Percentiles rank a stretch among this genome's conserved stretches.
Conservation (phyloP, 1,140 invertebrate species). For the Palaemon carinicauda region DNA sequence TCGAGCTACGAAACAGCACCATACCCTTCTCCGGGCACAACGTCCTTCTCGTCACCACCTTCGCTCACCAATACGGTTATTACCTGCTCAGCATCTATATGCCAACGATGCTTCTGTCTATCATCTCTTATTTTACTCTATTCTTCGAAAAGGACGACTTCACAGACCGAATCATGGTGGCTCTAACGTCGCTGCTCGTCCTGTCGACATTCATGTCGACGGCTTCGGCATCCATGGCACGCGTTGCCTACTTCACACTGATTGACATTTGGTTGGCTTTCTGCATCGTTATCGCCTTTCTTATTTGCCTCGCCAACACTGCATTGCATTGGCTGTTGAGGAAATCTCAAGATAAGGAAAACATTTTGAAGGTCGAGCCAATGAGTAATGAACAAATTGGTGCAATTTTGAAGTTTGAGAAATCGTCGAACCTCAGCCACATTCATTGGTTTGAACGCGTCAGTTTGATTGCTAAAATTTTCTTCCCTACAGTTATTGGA, state of each 20-base stretch:
- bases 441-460: too few relatives aligned
- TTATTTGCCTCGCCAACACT: background rate
- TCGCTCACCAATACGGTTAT: conserved; percentile 13
- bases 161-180: conserved; percentile 29
- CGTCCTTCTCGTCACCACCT: background rate
- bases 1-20: background rate
- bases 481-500: too few relatives aligned
- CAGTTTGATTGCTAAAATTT: too few relatives aligned
- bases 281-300: conserved; percentile 22
- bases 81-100: conserved; percentile 27
- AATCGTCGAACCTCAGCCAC: too few relatives aligned
- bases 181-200: conserved; percentile 11
- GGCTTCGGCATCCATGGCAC: conserved; percentile 5
- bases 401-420: too few relatives aligned
- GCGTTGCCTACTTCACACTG: conserved; percentile 30
- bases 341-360: too few relatives aligned
- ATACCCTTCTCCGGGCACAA: background rate
- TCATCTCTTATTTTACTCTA: conserved; percentile 5
- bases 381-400: too few relatives aligned
- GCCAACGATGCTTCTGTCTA: conserved; percentile 6
- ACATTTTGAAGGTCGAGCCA: too few relatives aligned
- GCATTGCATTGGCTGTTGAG: background rate
- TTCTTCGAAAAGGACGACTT: conserved; percentile 32
- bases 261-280: conserved; percentile 33
- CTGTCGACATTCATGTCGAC: conserved; percentile 29